These are phyloP conservation scores for Anser brachyrhynchus DNA, from an alignment of 2,113 vertebrate species.

Conservation along the genomic window DNA sequence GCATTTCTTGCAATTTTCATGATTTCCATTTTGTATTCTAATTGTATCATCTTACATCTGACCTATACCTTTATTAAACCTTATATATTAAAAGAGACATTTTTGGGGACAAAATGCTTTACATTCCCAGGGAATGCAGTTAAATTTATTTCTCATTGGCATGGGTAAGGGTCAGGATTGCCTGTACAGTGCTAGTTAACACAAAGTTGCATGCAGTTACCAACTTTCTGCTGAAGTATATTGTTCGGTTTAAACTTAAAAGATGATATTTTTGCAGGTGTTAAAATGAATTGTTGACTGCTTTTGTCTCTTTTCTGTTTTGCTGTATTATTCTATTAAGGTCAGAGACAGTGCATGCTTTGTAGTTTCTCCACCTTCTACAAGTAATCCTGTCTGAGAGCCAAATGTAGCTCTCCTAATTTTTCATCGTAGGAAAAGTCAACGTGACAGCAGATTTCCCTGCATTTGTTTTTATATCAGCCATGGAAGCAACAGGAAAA, in stretches of 20 bases:
- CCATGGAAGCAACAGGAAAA: not conserved
- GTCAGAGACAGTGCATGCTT: not conserved
- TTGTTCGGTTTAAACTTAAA: not conserved
- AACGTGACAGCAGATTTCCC: not conserved
- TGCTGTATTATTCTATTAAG: not conserved
- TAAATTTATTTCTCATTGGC: not conserved
- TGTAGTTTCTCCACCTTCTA: not conserved
- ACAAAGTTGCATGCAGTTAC: no score
- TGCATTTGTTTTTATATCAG: not conserved
- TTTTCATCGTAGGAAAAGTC: not conserved
- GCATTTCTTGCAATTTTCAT: not conserved
- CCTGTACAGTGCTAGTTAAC: not conserved
- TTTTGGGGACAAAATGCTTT: not conserved
- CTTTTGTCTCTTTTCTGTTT: not conserved
- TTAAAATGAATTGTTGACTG: not conserved
- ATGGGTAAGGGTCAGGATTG: accelerated
- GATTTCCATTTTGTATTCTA: not conserved
- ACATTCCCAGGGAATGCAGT: accelerated
- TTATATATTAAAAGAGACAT: not conserved
- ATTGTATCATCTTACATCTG: not conserved
- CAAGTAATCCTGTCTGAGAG: not conserved
- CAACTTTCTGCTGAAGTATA: not conserved
- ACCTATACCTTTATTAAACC: not conserved
- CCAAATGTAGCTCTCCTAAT: not conserved
- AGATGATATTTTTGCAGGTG: not conserved